Conservation (phyloP, 1,140 invertebrate species). For the Zaprionus taronus region DNA sequence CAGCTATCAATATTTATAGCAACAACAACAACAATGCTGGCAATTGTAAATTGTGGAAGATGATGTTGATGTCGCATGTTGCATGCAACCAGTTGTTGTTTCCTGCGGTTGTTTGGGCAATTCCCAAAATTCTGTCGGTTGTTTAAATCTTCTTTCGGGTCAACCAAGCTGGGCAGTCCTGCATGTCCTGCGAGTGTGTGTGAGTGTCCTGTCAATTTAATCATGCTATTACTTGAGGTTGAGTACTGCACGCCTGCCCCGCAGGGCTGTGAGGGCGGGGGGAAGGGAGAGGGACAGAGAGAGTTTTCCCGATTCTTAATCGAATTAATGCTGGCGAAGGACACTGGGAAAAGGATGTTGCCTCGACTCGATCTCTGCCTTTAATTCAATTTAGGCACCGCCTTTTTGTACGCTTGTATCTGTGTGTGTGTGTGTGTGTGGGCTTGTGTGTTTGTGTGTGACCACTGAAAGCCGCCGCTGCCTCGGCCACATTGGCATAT, state of each 20-base stretch:
- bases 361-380: slow-evolving; percentile 24
- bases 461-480: slow-evolving; percentile 44
- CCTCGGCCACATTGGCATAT: slow-evolving; percentile 55
- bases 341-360: slow-evolving; percentile 12
- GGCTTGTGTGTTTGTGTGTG: slow-evolving; percentile 15
- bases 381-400: slow-evolving; percentile 71
- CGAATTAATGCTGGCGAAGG: slow-evolving; percentile 53
- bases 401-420: slow-evolving; percentile 12
- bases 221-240: slow-evolving; percentile 72
- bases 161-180: not conserved
- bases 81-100: not conserved
- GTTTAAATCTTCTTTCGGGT: slow-evolving; percentile 14
- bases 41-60: slow-evolving; percentile 37
- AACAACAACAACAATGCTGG: not conserved
- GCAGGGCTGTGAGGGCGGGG: not conserved
- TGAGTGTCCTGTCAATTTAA: slow-evolving; percentile 65
- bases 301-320: slow-evolving; percentile 71
- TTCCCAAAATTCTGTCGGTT: slow-evolving; percentile 14
- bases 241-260: slow-evolving; percentile 23
- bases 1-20: slow-evolving; percentile 26
- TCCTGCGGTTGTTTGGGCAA: not conserved
- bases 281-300: not conserved
- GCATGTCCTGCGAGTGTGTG: slow-evolving; percentile 26
- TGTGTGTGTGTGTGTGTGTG: slow-evolving; percentile 18
- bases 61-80: not conserved